Evolutionary conservation across 1,140 invertebrate species (phyloP), one percentile per base, ranked within the genome.

Genomic region (Sitophilus oryzae): DNA sequence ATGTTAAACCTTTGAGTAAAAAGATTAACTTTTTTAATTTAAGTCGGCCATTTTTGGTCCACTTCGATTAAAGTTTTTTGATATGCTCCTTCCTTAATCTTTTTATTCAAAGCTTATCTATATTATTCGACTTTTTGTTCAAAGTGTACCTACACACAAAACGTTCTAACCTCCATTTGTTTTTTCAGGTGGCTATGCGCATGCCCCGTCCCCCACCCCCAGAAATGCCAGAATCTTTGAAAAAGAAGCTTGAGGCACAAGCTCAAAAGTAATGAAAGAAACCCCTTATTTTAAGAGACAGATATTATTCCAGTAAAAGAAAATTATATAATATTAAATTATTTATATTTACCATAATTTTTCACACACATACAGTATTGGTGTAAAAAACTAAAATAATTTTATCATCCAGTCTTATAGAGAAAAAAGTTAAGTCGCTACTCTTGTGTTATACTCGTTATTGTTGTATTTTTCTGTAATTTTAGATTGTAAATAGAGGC

Each of bases 181-280:
- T 43, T 16, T 54, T 60, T 30, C 62, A 79, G 77, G 78, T 80
- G 4, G 84, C 78, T 64, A 79, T 94, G 37, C 77, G 85, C 61
- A 88, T 99, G 77, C 96, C 96, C 44, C 84, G 96, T 62, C 96
- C 96, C 68, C 96, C 97, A 75, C 96, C 96, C 75, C 92, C 95
- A 72, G 86, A 91, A 73, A 98, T 98, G 94, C 96, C 96, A 36
- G 94, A 93, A 71, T 95, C 92, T 11, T 80, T 99, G 64, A 93
- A 90, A 73, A 84, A 84, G 74, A 90, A 93, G 71, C 73, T 91
- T 21, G 82, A 76, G 52, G 81, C 76, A 16, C 72, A 77, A 60
- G 75, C 48, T 23, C 23, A 56, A 42, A 3, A 25, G 14, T 30
- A 25, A 35, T 5, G 3, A 21, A n/a, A 49, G n/a, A 6, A 6